Evolutionary conservation across 2,113 vertebrate species (phyloP).

Genomic region (Nibea coibor): DNA sequence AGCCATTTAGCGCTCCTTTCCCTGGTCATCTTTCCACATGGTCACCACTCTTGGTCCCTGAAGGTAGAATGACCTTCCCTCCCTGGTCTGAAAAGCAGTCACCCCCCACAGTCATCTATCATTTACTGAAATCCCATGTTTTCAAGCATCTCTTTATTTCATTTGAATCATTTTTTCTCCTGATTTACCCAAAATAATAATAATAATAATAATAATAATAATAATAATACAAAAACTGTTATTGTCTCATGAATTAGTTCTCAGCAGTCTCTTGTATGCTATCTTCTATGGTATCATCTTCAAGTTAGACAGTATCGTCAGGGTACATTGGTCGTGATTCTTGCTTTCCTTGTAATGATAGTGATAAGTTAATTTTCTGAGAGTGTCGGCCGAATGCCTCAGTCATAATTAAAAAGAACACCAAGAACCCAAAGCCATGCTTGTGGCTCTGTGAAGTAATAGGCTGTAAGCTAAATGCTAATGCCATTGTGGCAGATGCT

Average conservation of each 20-base stretch:
- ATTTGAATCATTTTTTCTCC: background rate
- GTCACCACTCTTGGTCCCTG: conserved; percentile 7
- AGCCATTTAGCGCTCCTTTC: conserved; percentile 23
- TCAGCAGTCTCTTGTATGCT: background rate
- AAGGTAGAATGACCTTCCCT: conserved; percentile 44
- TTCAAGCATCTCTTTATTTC: conserved; percentile 22
- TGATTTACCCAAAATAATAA: no score
- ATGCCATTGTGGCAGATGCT: background rate
- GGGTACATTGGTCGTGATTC: background rate
- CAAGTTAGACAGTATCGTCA: background rate
- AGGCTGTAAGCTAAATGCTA: background rate
- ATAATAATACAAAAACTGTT: background rate
- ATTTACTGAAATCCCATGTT: conserved; percentile 21
- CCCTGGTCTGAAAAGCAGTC: conserved; percentile 40
- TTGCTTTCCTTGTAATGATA: conserved; percentile 8
- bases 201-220: no score
- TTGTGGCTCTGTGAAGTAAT: background rate
- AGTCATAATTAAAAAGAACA: background rate
- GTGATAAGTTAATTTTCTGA: background rate
- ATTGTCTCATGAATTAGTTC: background rate
- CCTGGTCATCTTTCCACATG: conserved; percentile 43
- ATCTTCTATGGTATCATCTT: background rate
- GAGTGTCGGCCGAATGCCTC: background rate
- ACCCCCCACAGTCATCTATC: conserved; percentile 4
- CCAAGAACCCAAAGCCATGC: background rate